Evolutionary conservation across 2,113 vertebrate species (phyloP).

Genomic region (Coryphaenoides rupestris): DNA sequence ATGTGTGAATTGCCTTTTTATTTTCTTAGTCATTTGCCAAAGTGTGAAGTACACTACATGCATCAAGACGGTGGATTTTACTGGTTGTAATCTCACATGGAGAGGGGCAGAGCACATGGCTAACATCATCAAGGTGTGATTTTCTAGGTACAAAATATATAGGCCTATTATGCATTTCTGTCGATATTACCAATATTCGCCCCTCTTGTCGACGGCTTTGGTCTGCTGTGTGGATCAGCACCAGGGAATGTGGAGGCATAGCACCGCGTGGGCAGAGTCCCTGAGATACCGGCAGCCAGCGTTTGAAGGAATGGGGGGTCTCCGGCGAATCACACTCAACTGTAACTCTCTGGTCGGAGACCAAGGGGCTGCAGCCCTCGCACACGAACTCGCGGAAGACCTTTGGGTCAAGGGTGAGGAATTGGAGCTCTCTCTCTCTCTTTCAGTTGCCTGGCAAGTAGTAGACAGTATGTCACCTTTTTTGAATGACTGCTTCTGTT

Average conservation of each 20-base stretch:
- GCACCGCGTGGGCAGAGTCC: conserved; percentile 90
- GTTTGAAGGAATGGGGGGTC: conserved; percentile 87
- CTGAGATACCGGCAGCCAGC: conserved; percentile 88
- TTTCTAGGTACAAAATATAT: conserved; percentile 6
- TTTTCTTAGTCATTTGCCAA: conserved; percentile 83
- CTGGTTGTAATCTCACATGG: conserved; percentile 90
- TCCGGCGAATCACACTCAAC: conserved; percentile 87
- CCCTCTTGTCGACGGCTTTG: too few species aligned
- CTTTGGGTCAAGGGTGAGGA: conserved; percentile 92
- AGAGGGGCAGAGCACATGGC: conserved; percentile 87
- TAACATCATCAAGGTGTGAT: conserved; percentile 86
- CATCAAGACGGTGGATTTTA: conserved; percentile 86
- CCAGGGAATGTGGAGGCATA: conserved; percentile 85
- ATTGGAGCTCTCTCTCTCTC: too few species aligned
- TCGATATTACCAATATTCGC: not conserved
- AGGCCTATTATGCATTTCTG: not conserved
- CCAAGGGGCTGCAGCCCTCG: conserved; percentile 80
- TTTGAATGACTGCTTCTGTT: conserved; percentile 10
- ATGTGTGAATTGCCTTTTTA: not conserved
- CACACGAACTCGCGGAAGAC: conserved; percentile 85
- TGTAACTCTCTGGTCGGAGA: conserved; percentile 89
- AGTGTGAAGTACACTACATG: conserved; percentile 85
- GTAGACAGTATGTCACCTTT: not conserved
- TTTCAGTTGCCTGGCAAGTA: too few species aligned
- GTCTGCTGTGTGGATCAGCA: conserved; percentile 67